These are phyloP conservation scores for Melolontha melolontha DNA, from an alignment of 2,888 invertebrate species.

Conservation along the genomic window DNA sequence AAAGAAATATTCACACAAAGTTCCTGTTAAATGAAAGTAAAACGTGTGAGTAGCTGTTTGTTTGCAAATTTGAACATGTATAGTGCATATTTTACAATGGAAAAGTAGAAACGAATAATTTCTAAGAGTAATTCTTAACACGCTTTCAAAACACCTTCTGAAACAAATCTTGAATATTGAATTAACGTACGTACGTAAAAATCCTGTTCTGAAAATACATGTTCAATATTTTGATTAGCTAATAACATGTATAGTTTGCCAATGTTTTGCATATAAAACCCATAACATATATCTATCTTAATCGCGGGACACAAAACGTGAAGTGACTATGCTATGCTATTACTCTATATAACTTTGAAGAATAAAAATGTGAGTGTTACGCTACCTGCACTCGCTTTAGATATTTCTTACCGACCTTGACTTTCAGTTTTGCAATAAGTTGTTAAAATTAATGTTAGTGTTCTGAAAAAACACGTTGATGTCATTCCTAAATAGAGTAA, in stretches of 20 bases:
- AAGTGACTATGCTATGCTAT: not conserved
- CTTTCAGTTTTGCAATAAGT: slow-evolving; percentile 26
- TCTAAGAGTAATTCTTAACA: slow-evolving; percentile 4
- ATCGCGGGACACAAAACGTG: not conserved
- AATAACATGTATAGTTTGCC: no score
- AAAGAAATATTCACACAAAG: slow-evolving; percentile 28
- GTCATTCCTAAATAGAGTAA: not conserved
- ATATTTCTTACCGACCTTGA: slow-evolving; percentile 17
- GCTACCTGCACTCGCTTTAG: slow-evolving; percentile 11
- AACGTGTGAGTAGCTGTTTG: slow-evolving; percentile 31
- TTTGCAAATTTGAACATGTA: slow-evolving; percentile 25
- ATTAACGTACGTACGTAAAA: not conserved
- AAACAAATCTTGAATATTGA: not conserved
- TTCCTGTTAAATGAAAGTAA: slow-evolving; percentile 37
- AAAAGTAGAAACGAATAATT: slow-evolving; percentile 18
- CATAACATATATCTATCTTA: no score
- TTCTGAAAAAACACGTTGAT: slow-evolving; percentile 1
- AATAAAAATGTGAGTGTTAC: slow-evolving; percentile 5
- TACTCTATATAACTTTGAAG: not conserved
- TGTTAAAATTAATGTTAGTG: slow-evolving; percentile 10
- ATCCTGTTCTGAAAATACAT: no score
- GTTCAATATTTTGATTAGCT: no score
- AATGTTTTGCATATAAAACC: no score
- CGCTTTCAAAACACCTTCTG: slow-evolving; percentile 2
- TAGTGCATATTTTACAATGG: slow-evolving; percentile 20